phyloP scores from a whole-genome alignment of 53 echinoderm and acorn worm species.

The Astropecten irregularis region DNA sequence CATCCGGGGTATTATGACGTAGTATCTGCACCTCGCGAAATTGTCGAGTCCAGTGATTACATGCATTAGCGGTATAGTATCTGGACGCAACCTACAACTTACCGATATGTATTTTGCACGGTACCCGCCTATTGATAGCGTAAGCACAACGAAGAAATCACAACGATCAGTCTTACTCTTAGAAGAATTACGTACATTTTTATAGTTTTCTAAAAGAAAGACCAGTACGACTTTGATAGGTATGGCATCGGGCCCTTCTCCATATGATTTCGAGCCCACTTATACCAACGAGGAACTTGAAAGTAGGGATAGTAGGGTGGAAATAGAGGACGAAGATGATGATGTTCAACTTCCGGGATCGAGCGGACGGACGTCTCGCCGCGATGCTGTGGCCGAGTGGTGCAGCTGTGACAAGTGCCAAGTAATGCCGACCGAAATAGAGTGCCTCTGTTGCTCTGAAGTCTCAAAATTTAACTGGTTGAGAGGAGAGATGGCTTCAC shows the following conservation, averaged over 20 bases:
- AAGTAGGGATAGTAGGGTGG: background rate
- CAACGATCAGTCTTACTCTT: too few relatives aligned
- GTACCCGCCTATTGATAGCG: background rate
- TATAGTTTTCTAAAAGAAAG: background rate
- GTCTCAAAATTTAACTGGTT: conserved; percentile 1
- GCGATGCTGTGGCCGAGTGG: conserved; percentile 15
- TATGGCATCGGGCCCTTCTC: conserved; percentile 13
- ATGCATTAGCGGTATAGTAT: background rate
- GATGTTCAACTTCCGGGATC: background rate
- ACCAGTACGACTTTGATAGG: background rate
- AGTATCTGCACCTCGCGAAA: background rate
- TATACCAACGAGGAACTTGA: background rate
- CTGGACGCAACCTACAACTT: background rate
- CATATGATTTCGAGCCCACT: conserved; percentile 11
- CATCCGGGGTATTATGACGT: background rate
- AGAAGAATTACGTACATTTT: background rate
- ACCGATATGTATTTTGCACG: background rate
- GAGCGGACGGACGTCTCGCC: background rate
- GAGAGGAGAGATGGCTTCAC: background rate
- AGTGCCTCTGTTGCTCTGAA: conserved; percentile 61
- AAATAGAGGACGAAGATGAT: background rate
- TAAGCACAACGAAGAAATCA: too few relatives aligned
- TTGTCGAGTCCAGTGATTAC: background rate
- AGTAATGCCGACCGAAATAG: conserved; percentile 52
- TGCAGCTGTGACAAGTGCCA: conserved; percentile 38